phyloP scores from a whole-genome alignment of 2,113 vertebrate genomes.

The Sterrhoptilus dennistouni region DNA sequence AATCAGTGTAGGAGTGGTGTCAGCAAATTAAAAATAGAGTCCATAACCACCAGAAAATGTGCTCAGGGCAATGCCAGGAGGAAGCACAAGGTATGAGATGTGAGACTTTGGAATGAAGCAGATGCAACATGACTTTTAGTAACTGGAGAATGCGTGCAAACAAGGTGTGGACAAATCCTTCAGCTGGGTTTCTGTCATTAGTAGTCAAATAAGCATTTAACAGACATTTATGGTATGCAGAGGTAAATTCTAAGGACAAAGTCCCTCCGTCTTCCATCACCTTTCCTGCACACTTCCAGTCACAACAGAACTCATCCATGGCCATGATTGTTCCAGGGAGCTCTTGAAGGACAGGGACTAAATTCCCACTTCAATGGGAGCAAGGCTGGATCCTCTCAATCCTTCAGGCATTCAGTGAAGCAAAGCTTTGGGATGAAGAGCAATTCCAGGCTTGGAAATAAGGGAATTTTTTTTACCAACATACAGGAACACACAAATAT shows the following conservation, averaged over 20 bases:
- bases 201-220: neutral
- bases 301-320: neutral
- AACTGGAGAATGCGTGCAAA: neutral
- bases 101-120: neutral
- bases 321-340: neutral
- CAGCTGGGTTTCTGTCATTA: neutral
- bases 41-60: neutral
- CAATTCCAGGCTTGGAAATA: neutral
- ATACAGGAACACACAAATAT: neutral
- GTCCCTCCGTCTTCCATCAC: neutral
- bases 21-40: slow-evolving; percentile 60
- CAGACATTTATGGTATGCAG: neutral
- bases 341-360: neutral
- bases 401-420: neutral
- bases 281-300: neutral
- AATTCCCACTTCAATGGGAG: neutral
- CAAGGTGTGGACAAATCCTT: neutral
- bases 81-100: neutral
- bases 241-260: neutral
- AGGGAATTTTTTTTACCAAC: neutral
- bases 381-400: neutral
- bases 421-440: neutral
- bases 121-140: neutral
- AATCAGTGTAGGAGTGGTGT: slow-evolving; percentile 46
- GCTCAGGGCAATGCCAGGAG: neutral